Evolutionary conservation across 2,113 vertebrate genomes (phyloP), one percentile per base, ranked within the genome.

Genomic region (Elaphurus davidianus): DNA sequence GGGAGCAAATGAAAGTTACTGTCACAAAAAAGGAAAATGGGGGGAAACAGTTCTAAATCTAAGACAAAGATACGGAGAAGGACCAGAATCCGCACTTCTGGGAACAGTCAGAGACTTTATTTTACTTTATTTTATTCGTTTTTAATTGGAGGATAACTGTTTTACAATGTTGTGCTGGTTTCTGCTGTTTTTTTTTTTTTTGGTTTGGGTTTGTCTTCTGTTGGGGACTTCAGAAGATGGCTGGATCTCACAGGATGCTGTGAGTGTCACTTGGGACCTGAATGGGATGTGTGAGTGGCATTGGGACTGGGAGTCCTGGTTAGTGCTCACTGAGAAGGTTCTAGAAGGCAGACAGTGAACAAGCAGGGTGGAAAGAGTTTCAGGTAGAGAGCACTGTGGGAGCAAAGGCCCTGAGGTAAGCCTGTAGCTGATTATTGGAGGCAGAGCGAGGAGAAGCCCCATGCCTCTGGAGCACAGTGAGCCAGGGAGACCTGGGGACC

Each of bases 221-320:
- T 5, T 47, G 43, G n/a, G 60, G 36, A 40, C 27, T 3, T 50
- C 3, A 40, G 87, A 27, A 30, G 43, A 3, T n/a, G n/a, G 27
- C 82, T 84, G n/a, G 47, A 27, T 60, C 17, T 54, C 2, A 2
- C 17, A 40, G 33, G 36, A 45, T 0, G 16, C 79, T 7, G 27
- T 23, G 43, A 54, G 12, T 28, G 4, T n/a, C 5, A 3, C 5
- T 33, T 1, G 36, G 10, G 8, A 36, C 71, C 28, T 9, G 23
- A 14, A 8, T 45, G 33, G 36, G 40, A 14, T 55, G 19, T 60
- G 33, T 74, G 12, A 67, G 64, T 28, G 82, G 74, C 10, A 7
- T 1, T 13, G 30, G 52, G 50, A 36, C 13, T 0, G 6, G 30
- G 16, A 23, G 15, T 43, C 12, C 21, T 11, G 30, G 1, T 8